Conservation (phyloP, 2,888 invertebrate species). For the Netelia inedita region DNA sequence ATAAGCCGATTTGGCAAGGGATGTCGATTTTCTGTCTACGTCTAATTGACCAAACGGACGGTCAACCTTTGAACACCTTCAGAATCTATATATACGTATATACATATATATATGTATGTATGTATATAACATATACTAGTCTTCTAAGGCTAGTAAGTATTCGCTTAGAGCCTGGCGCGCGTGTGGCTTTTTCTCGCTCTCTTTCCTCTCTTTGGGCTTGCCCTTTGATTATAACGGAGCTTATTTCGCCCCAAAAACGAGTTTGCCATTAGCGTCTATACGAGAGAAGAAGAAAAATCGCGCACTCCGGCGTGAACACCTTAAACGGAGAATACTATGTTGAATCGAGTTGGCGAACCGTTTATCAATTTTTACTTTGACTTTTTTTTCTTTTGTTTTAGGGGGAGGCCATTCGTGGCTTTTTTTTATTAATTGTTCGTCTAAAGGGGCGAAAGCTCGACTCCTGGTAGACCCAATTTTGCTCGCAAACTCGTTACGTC, state of each 20-base stretch:
- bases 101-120: conserved; percentile 3
- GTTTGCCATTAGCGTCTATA: conserved; percentile 38
- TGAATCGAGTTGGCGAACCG: conserved; percentile 58
- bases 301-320: conserved; percentile 53
- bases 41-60: conserved; percentile 67
- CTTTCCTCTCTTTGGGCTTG: conserved; percentile 36
- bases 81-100: conserved; percentile 70
- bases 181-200: conserved; percentile 15
- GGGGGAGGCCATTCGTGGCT: conserved; percentile 38
- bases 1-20: conserved; percentile 34
- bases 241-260: conserved; percentile 22
- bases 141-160: conserved; percentile 81
- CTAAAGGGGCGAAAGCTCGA: conserved; percentile 82
- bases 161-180: conserved; percentile 68
- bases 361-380: conserved; percentile 32
- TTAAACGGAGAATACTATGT: conserved; percentile 65
- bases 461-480: conserved; percentile 88
- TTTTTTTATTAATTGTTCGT: conserved; percentile 54
- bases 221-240: conserved; percentile 1
- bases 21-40: conserved; percentile 31
- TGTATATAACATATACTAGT: conserved; percentile 76
- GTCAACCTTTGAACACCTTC: conserved; percentile 78
- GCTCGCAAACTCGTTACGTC: conserved; percentile 91
- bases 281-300: conserved; percentile 48
- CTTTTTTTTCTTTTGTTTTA: conserved; percentile 22